Percentiles rank a stretch among this genome's conserved stretches.
Conservation (phyloP, 2,888 invertebrate genomes). For the Schizaphis graminum region DNA sequence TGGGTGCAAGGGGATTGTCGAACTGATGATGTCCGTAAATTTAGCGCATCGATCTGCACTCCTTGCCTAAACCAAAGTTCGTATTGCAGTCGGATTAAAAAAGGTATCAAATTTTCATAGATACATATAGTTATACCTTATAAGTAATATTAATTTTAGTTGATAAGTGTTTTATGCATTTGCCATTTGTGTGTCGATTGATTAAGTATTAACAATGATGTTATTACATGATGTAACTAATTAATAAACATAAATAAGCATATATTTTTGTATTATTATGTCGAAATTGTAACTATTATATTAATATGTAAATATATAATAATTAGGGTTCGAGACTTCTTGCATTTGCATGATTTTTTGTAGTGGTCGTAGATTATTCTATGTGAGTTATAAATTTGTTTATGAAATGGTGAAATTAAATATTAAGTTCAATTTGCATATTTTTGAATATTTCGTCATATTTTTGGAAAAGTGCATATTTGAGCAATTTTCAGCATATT, state of each 20-base stretch:
- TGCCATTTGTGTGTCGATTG: background rate
- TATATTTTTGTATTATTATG: background rate
- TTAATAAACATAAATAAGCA: background rate
- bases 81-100: background rate
- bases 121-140: background rate
- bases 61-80: background rate
- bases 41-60: background rate
- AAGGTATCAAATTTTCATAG: too few relatives aligned
- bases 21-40: background rate
- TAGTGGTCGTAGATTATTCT: too few relatives aligned
- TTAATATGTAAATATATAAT: too few relatives aligned
- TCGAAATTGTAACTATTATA: too few relatives aligned
- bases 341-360: too few relatives aligned
- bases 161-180: background rate
- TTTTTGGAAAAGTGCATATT: too few relatives aligned
- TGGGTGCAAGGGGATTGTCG: background rate
- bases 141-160: background rate
- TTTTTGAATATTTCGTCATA: too few relatives aligned
- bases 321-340: too few relatives aligned
- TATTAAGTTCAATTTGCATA: too few relatives aligned
- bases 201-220: background rate
- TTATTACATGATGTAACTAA: background rate
- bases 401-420: too few relatives aligned
- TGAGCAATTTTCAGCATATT: too few relatives aligned
- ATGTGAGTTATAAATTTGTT: too few relatives aligned